A percentile compares a stretch with the other conserved stretches of the same genome.
Evolutionary conservation across 2,888 invertebrate genomes (phyloP).

Genomic region (Ditylenchus weischeri): DNA sequence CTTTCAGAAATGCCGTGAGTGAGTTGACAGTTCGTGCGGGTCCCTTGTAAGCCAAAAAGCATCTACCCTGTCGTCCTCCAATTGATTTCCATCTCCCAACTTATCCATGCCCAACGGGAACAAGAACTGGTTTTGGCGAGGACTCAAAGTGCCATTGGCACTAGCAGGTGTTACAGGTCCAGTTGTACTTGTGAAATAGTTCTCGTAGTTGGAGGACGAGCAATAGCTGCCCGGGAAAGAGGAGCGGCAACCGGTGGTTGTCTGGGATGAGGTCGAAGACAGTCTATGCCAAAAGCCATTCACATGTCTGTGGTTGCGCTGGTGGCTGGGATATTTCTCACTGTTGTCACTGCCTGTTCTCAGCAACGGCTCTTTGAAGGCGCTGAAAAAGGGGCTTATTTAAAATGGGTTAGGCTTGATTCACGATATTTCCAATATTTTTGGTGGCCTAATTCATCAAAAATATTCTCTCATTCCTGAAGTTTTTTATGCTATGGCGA

Average conservation of each 20-base stretch:
- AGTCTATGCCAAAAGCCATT: slow-evolving; percentile 10
- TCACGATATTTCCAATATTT: too few relatives aligned
- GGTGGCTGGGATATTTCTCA: not conserved
- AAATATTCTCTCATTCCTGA: too few relatives aligned
- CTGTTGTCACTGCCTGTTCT: slow-evolving; percentile 1
- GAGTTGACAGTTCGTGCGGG: too few relatives aligned
- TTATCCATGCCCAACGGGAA: slow-evolving; percentile 15
- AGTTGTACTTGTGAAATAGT: not conserved
- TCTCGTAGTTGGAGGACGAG: not conserved
- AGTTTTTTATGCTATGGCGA: too few relatives aligned
- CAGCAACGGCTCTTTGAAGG: slow-evolving; percentile 12
- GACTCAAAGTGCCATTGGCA: slow-evolving; percentile 13
- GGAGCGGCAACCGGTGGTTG: not conserved
- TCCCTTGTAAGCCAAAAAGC: too few relatives aligned
- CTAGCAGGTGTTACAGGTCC: not conserved
- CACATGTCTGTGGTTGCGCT: not conserved
- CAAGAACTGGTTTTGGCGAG: not conserved
- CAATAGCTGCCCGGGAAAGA: not conserved
- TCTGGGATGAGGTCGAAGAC: not conserved
- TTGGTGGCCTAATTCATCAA: too few relatives aligned
- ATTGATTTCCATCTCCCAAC: slow-evolving; percentile 17
- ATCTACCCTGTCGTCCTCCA: slow-evolving; percentile 17
- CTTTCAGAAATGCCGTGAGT: too few relatives aligned
- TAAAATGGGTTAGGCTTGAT: too few relatives aligned
- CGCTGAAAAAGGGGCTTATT: not conserved